phyloP scores from a whole-genome alignment of 2,797 vertebrate species.

The Adrianichthys oophorus region DNA sequence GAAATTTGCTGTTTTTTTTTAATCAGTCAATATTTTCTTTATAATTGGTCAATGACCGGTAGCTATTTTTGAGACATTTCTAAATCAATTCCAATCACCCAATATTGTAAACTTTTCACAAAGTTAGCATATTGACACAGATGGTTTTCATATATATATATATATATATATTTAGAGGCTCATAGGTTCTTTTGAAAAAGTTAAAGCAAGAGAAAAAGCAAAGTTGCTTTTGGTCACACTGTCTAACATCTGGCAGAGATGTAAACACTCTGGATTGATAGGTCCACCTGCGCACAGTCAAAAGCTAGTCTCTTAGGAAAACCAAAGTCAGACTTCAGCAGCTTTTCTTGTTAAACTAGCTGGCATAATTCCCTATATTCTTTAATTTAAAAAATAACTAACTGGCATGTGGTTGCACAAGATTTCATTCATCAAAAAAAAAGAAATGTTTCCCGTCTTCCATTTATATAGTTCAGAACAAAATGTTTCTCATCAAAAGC shows the following conservation, averaged over 20 bases:
- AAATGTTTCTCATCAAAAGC: not conserved
- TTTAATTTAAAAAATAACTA: conserved; percentile 6
- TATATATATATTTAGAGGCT: too few species aligned
- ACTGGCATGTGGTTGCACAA: conserved; percentile 28
- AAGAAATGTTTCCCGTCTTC: too few species aligned
- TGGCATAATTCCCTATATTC: conserved; percentile 19
- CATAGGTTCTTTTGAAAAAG: conserved; percentile 8
- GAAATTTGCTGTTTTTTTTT: too few species aligned
- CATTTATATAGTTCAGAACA: too few species aligned
- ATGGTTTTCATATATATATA: too few species aligned
- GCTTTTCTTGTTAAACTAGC: conserved; percentile 43
- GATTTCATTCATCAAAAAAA: conserved; percentile 4
- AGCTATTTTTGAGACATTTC: too few species aligned
- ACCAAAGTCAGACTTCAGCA: conserved; percentile 52
- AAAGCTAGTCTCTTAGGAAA: conserved; percentile 60
- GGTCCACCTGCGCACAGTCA: conserved; percentile 75
- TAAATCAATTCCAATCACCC: too few species aligned
- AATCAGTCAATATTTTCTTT: too few species aligned
- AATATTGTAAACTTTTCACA: too few species aligned
- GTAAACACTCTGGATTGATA: conserved; percentile 74
- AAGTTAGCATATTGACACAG: too few species aligned
- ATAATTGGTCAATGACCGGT: too few species aligned
- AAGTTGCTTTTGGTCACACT: conserved; percentile 49
- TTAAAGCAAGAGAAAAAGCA: not conserved
- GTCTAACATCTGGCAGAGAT: conserved; percentile 73